phyloP scores from a whole-genome alignment of 2,797 vertebrate genomes.

The Pipistrellus pygmaeus region DNA sequence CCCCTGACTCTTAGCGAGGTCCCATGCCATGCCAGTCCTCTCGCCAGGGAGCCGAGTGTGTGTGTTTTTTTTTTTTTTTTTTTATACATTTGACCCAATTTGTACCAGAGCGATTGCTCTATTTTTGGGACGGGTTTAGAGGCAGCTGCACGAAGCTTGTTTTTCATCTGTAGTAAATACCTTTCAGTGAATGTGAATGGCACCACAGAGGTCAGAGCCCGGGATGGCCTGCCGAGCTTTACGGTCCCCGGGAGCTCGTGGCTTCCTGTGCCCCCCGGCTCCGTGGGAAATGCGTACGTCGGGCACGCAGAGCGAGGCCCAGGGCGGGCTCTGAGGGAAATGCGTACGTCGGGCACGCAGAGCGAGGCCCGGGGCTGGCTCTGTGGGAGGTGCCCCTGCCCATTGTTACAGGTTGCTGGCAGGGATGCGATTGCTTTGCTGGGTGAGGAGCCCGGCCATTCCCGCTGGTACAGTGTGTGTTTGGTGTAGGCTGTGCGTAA shows the following conservation, averaged over 20 bases:
- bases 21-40: constrained; percentile 56
- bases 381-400: neutral
- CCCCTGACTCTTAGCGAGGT: constrained; percentile 54
- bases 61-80: constrained; percentile 33
- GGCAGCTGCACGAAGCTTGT: constrained; percentile 74
- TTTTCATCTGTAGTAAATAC: constrained; percentile 81
- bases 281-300: neutral
- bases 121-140: constrained; percentile 80
- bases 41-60: constrained; percentile 37
- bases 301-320: neutral
- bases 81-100: constrained; percentile 80
- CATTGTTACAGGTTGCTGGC: neutral
- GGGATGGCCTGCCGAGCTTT: neutral
- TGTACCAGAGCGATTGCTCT: constrained; percentile 79
- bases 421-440: neutral
- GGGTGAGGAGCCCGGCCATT: neutral
- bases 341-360: neutral
- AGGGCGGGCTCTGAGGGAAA: neutral
- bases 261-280: neutral
- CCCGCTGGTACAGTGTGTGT: neutral
- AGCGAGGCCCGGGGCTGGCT: neutral
- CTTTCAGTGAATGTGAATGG: constrained; percentile 67
- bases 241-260: neutral
- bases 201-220: constrained; percentile 51
- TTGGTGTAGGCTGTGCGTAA: neutral